phyloP scores from a whole-genome alignment of 2,888 invertebrate species.

The Mongoloraphidia duomilia region DNA sequence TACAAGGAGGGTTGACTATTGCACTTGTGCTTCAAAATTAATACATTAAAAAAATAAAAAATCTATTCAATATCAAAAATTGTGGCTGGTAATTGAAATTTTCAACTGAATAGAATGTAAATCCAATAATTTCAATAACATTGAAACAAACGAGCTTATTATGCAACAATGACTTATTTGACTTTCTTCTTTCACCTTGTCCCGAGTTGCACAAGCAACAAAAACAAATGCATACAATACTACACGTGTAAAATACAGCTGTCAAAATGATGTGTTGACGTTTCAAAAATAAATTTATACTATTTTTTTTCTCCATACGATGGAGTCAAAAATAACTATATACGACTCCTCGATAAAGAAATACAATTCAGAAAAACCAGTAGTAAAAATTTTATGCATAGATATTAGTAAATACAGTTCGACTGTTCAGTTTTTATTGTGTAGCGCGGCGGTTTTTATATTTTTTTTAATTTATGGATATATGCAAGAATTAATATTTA shows the following conservation, averaged over 20 bases:
- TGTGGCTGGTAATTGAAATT: too few relatives aligned
- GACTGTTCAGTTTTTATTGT: conserved; percentile 57
- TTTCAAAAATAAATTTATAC: too few relatives aligned
- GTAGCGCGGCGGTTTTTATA: conserved; percentile 67
- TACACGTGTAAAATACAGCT: background rate
- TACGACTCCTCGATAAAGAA: conserved; percentile 7
- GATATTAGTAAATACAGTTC: conserved; percentile 51
- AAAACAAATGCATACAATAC: too few relatives aligned
- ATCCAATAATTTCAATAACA: too few relatives aligned
- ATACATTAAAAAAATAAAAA: too few relatives aligned
- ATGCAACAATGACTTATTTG: too few relatives aligned
- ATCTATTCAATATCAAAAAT: too few relatives aligned
- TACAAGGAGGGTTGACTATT: background rate
- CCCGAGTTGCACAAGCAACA: too few relatives aligned
- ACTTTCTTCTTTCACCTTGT: too few relatives aligned
- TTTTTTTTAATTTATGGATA: conserved; percentile 87
- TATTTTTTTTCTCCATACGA: background rate
- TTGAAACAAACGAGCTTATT: too few relatives aligned
- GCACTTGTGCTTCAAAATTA: too few relatives aligned
- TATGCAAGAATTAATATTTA: conserved; percentile 82
- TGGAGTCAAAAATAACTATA: conserved; percentile 8
- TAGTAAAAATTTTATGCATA: conserved; percentile 56
- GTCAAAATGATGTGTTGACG: conserved; percentile 8
- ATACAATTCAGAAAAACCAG: conserved; percentile 24
- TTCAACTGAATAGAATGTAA: too few relatives aligned